Evolutionary conservation across 1,140 invertebrate species (phyloP), one percentile per base, ranked within the genome.

Genomic region (Drosophila arawakana): DNA sequence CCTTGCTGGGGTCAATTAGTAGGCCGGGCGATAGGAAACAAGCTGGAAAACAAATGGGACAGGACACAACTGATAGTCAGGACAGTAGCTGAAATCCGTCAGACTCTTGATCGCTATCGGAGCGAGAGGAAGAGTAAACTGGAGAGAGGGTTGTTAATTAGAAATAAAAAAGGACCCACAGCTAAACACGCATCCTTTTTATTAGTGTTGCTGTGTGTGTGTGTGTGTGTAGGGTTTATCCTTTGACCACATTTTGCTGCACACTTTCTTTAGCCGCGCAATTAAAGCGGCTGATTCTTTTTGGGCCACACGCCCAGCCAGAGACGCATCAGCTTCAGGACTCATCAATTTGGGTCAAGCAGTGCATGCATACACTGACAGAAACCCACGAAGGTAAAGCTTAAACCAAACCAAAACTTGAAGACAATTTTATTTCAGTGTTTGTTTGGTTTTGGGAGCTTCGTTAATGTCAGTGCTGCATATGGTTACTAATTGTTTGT

Each of bases 401-500:
- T 21, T 21, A 30, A 30, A 30, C 25, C 3, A 30, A 30, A 30
- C 0, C 25, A 2, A 30, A 30, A 1, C 25, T 30, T 30, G 0
- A 30, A 30, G 3, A 0, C 25, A 30, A 5, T 30, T 30, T 30
- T 30, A 15, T 30, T 30, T 30, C 3, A n/a, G 11, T 9, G 30
- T 35, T 15, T 46, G 9, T 13, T 18, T 21, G 39, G 47, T 49
- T 15, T 39, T 37, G 18, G 9, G 44, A 68, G 35, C 50, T 63
- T 15, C 41, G 49, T 70, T 85, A 85, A 85, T 85, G 34, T 76
- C 81, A 81, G 77, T 65, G 65, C 66, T 55, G 55, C 18, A 61
- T 73, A 89, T 88, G 83, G 80, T 83, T 80, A 80, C 84, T 89
- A 88, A 88, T 88, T 88, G 84, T 80, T 89, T 83, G 74, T 89